A percentile compares a stretch with the other conserved stretches of the same genome.
Evolutionary conservation across 2,797 vertebrate species (phyloP).

Genomic region (Falco rusticolus): DNA sequence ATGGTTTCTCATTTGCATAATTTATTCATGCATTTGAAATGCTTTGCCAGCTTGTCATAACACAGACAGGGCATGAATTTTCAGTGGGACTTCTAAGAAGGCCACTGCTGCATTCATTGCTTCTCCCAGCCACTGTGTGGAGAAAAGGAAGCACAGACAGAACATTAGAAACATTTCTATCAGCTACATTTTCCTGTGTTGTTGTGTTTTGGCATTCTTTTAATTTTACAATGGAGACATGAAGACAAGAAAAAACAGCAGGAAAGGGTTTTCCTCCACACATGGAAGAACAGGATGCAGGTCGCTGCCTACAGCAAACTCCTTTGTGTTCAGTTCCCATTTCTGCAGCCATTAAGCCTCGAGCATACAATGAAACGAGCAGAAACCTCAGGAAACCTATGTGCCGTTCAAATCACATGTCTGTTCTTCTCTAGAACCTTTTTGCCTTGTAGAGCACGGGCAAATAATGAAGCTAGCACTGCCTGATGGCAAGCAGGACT

Average conservation of each 20-base stretch:
- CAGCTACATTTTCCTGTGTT: slow-evolving; percentile 56
- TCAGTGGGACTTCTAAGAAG: background rate
- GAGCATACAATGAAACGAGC: background rate
- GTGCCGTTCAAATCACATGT: background rate
- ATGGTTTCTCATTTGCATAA: background rate
- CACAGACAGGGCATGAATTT: background rate
- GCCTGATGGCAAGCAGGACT: background rate
- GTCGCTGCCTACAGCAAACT: slow-evolving; percentile 1
- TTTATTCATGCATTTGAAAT: background rate
- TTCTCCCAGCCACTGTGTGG: background rate
- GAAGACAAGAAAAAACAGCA: slow-evolving; percentile 49
- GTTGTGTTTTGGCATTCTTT: background rate
- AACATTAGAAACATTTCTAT: background rate
- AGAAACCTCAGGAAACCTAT: background rate
- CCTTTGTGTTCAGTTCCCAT: slow-evolving; percentile 54
- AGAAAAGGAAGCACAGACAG: slow-evolving; percentile 41
- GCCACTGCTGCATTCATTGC: background rate
- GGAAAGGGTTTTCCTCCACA: slow-evolving; percentile 69
- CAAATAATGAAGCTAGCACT: background rate
- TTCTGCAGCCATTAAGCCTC: background rate
- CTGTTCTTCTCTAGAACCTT: background rate
- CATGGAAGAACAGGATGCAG: slow-evolving; percentile 44
- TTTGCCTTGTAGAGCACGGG: background rate
- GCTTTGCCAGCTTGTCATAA: background rate
- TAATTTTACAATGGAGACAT: slow-evolving; percentile 62